Evolutionary conservation across 37 sponge, comb jelly and placozoan genomes (phyloP).

Genomic region (Cladorhizidae sp.): DNA sequence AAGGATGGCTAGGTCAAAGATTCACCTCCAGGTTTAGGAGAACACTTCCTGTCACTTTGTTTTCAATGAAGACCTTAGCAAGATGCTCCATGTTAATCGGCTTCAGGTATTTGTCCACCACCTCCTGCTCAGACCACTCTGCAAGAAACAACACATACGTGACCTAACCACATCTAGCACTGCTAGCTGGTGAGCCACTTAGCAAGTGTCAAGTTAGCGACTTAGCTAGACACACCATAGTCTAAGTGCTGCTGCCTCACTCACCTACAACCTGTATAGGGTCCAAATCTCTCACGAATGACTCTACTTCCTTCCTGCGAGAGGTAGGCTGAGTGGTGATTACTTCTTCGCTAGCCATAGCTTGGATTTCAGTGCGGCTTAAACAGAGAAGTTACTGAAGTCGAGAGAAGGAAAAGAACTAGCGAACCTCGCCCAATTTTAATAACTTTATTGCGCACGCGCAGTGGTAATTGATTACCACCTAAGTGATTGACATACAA

Average conservation of each 20-base stretch:
- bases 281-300: constrained; percentile 66
- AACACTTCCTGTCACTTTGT: constrained; percentile 65
- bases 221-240: too few species aligned
- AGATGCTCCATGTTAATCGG: constrained; percentile 72
- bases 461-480: too few species aligned
- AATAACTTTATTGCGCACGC: background rate
- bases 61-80: constrained; percentile 69
- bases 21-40: constrained; percentile 66
- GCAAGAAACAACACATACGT: background rate
- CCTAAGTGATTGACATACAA: too few species aligned
- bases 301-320: constrained; percentile 45
- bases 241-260: background rate
- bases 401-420: background rate
- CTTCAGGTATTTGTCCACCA: constrained; percentile 73
- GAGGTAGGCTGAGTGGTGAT: constrained; percentile 40
- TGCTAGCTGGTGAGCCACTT: too few species aligned
- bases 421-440: constrained; percentile 1
- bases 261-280: constrained; percentile 59
- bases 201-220: too few species aligned
- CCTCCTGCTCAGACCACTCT: constrained; percentile 78
- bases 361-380: background rate
- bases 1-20: too few species aligned
- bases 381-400: background rate
- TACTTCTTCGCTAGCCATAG: constrained; percentile 22
- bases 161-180: too few species aligned